A percentile compares a stretch with the other conserved stretches of the same genome.
phyloP scores from a whole-genome alignment of 2,797 vertebrate species.

The Mico argentatus region DNA sequence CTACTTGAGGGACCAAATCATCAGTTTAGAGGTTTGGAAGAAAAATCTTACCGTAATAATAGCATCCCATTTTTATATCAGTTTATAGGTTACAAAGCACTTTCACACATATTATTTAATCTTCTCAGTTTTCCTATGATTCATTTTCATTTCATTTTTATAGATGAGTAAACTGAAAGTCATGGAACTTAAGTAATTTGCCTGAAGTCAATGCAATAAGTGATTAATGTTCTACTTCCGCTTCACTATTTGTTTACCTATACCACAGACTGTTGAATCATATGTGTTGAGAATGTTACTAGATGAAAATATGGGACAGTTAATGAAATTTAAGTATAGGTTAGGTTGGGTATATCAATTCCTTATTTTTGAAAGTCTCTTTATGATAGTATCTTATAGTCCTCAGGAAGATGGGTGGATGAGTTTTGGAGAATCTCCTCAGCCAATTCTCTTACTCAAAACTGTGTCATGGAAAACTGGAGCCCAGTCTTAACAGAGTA shows the following conservation, averaged over 20 bases:
- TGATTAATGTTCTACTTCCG: background rate
- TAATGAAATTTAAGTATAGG: background rate
- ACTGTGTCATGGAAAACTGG: background rate
- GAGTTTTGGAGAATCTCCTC: constrained; percentile 3
- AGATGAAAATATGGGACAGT: background rate
- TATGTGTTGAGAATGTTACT: background rate
- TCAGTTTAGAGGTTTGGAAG: background rate
- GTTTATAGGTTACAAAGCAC: background rate
- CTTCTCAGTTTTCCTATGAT: background rate
- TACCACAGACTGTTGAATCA: background rate
- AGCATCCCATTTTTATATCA: background rate
- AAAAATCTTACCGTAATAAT: background rate
- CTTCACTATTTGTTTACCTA: background rate
- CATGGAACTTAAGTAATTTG: background rate
- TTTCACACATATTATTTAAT: background rate
- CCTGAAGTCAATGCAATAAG: background rate
- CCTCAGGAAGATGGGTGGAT: background rate
- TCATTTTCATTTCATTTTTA: constrained; percentile 49
- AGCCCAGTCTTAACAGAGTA: background rate
- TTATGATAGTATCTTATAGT: background rate
- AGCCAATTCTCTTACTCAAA: background rate
- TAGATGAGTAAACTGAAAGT: constrained; percentile 15
- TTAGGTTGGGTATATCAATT: background rate
- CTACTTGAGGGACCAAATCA: background rate
- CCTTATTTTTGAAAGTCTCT: constrained; percentile 17